Evolutionary conservation across 2,888 invertebrate genomes (phyloP).

Genomic region (Cerastis leucographa): DNA sequence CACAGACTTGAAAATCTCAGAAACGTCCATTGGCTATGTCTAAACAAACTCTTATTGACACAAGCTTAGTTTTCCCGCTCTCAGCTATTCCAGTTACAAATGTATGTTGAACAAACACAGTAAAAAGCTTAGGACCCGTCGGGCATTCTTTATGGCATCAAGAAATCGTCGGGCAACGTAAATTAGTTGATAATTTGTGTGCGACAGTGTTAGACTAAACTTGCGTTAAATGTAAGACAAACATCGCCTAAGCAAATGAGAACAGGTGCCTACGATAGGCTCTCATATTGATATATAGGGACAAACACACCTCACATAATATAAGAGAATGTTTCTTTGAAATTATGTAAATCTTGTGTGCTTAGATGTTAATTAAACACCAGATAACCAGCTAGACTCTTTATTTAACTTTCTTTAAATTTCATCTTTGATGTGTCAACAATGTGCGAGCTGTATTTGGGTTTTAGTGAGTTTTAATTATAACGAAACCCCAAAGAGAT

Average conservation of each 20-base stretch:
- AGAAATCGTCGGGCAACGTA: slow-evolving; percentile 82
- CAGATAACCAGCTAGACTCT: slow-evolving; percentile 83
- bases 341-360: slow-evolving; percentile 88
- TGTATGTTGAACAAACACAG: slow-evolving; percentile 72
- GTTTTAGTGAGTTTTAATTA: slow-evolving; percentile 55
- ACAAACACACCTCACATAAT: slow-evolving; percentile 75
- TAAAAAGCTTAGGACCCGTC: slow-evolving; percentile 83
- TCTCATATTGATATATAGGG: slow-evolving; percentile 86
- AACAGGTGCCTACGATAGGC: slow-evolving; percentile 88
- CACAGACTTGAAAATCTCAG: slow-evolving; percentile 65
- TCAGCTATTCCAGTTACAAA: slow-evolving; percentile 59
- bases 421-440: slow-evolving; percentile 79
- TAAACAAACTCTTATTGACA: slow-evolving; percentile 63
- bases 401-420: slow-evolving; percentile 85
- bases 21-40: slow-evolving; percentile 63
- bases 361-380: slow-evolving; percentile 86
- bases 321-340: slow-evolving; percentile 77
- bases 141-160: slow-evolving; percentile 80
- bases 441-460: slow-evolving; percentile 58
- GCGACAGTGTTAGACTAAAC: slow-evolving; percentile 85
- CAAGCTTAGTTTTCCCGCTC: slow-evolving; percentile 52
- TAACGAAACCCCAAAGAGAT: slow-evolving; percentile 33
- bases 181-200: slow-evolving; percentile 90
- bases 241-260: slow-evolving; percentile 89
- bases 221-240: slow-evolving; percentile 88